Conservation (phyloP, 1,140 invertebrate genomes). For the Archegozetes longisetosus region DNA sequence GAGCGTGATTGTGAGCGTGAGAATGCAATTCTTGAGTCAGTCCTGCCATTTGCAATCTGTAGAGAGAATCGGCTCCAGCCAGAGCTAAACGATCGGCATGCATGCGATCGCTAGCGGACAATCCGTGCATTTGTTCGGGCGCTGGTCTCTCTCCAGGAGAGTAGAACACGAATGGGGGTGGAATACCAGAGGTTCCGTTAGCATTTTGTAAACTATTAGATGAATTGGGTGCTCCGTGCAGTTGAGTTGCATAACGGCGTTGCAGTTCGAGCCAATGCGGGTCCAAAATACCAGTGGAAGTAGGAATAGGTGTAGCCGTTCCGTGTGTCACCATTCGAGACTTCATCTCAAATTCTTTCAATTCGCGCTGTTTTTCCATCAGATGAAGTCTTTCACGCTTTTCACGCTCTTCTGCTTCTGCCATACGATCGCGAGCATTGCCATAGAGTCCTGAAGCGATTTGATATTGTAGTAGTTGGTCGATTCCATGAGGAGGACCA, state of each 20-base stretch:
- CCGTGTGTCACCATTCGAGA: constrained; percentile 56
- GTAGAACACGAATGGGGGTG: constrained; percentile 21
- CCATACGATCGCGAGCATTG: constrained; percentile 46
- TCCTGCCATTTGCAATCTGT: constrained; percentile 68
- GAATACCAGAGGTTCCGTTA: constrained; percentile 12
- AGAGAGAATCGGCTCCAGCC: constrained; percentile 47
- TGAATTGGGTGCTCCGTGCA: constrained; percentile 12
- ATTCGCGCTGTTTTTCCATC: constrained; percentile 66
- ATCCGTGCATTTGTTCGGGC: constrained; percentile 4
- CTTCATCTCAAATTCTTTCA: constrained; percentile 63
- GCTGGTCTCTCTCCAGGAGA: constrained; percentile 29
- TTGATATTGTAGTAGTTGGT: constrained; percentile 35
- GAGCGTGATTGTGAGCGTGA: constrained; percentile 61
- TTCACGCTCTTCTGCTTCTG: constrained; percentile 7
- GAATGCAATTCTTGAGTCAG: constrained; percentile 58
- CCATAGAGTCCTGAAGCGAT: constrained; percentile 31
- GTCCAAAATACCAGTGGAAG: constrained; percentile 44
- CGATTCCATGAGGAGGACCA: constrained; percentile 44
- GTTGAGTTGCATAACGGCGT: constrained; percentile 38
- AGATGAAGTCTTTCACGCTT: constrained; percentile 38
- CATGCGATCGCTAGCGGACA: constrained; percentile 19
- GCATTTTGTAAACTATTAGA: constrained; percentile 10
- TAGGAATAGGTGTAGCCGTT: constrained; percentile 37
- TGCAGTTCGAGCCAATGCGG: constrained; percentile 82
- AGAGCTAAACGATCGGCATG: constrained; percentile 50